Conservation (phyloP, 2,888 invertebrate species). For the Erpobdella octoculata region DNA sequence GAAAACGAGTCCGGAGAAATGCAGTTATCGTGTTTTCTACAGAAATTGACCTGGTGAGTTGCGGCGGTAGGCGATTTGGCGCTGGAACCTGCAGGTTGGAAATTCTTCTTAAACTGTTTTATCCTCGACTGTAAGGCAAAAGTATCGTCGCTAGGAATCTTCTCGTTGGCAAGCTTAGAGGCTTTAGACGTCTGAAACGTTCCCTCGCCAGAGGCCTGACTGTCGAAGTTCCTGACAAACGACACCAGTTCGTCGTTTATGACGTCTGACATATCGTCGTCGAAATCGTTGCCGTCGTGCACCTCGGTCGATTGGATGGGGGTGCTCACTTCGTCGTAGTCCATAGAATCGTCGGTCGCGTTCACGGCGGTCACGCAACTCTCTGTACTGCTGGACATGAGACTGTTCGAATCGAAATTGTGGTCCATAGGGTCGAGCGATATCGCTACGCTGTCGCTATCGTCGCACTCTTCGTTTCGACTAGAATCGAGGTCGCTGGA, state of each 20-base stretch:
- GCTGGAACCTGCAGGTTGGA: neutral
- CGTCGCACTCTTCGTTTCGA: conserved; percentile 8
- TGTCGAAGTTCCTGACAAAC: neutral
- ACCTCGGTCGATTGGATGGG: neutral
- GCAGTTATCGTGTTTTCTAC: neutral
- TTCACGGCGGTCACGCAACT: neutral
- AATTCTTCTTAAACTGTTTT: conserved; percentile 2
- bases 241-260: neutral
- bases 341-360: neutral
- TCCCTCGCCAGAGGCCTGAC: neutral
- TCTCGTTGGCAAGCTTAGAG: neutral
- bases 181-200: neutral
- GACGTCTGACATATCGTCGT: conserved; percentile 4
- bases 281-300: neutral
- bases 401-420: neutral
- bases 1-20: neutral
- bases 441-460: conserved; percentile 8
- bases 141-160: neutral
- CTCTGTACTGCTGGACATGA: neutral
- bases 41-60: too few species aligned
- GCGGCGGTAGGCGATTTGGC: neutral
- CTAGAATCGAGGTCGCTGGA: neutral
- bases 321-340: too few species aligned
- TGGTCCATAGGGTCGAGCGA: conserved; percentile 5
- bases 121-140: neutral